Base-by-base conservation (phyloP, 2,888 invertebrate species). In the Tanypteryx hageni region DNA sequence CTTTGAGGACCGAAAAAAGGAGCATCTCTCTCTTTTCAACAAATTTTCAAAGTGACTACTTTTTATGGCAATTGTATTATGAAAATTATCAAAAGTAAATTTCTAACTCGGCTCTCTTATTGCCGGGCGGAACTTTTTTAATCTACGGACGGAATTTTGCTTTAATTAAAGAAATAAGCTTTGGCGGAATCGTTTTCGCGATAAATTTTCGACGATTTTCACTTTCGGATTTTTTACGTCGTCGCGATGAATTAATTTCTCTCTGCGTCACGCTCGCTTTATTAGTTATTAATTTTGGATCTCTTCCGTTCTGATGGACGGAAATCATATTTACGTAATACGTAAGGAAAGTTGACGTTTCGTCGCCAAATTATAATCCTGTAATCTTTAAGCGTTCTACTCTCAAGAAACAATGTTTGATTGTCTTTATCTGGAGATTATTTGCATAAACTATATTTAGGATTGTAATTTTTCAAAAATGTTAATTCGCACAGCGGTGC, bases 1-100 rank as follows among this genome's bases (percentile, higher is more conserved):
- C 31, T 64, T 83, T 44, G 56, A 16, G 44, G 5, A 44, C 44
- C 44, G 5, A 56, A 86, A 59, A 14, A 44, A 89, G 44, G 10
- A 89, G 44, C 27, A 10, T 18, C 10, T 64, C 64, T 13, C 27
- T 68, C n/a, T 64, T 89, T 89, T 9, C 3, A 11, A 18, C n/a
- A 9, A 44, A 89, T 44, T 64, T 56, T 16, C n/a, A 16, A 44
- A 0, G 2, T 5, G 18, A 31, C 44, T 31, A 2, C 4, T 11
- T 27, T 27, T 27, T 76, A 76, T 44, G 44, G 27, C 22, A 10
- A 76, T 27, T 18, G 64, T 89, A 68, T 89, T 89, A 89, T 64
- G 61, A 64, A 89, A 86, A 68, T 68, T 64, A n/a, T 89, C 64
- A 61, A 10, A 64, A 89, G 56, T 27, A 64, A 89, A 68, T 89